A percentile compares a stretch with the other conserved stretches of the same genome.
Conservation (phyloP, 30 jellyfish, hydroid and myxozoan species). For the Cassiopea xamachana region DNA sequence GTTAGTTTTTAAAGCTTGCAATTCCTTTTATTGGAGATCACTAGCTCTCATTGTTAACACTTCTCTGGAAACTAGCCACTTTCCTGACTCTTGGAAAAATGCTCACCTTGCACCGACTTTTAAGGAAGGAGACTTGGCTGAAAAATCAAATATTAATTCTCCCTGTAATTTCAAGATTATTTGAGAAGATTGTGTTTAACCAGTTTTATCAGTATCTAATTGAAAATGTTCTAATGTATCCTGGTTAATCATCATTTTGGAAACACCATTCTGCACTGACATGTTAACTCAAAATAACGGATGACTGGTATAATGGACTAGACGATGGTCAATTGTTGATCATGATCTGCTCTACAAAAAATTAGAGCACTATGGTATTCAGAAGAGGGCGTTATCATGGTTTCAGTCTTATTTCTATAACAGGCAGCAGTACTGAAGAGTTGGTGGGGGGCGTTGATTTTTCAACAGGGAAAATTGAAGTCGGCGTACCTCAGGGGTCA, state of each 20-base stretch:
- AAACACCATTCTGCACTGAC: slow-evolving; percentile 5
- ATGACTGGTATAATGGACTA: neutral
- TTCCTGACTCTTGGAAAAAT: neutral
- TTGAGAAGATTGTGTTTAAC: too few species aligned
- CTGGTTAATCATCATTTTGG: too few species aligned
- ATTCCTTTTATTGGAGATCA: neutral
- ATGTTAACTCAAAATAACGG: slow-evolving; percentile 17
- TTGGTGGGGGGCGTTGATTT: neutral
- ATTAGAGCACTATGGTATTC: too few species aligned
- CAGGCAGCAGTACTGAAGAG: neutral
- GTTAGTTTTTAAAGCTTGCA: too few species aligned
- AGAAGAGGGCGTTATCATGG: too few species aligned
- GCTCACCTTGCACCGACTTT: slow-evolving; percentile 12
- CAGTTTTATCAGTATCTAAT: too few species aligned
- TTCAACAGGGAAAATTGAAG: too few species aligned
- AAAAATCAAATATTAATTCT: neutral
- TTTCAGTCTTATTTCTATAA: neutral
- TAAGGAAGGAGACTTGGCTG: slow-evolving; percentile 4
- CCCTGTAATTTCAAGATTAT: too few species aligned
- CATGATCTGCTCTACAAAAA: neutral
- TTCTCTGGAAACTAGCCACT: slow-evolving; percentile 22
- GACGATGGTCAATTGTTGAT: slow-evolving; percentile 41
- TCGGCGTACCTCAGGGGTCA: too few species aligned
- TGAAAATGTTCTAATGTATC: too few species aligned
- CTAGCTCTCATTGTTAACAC: slow-evolving; percentile 4